phyloP scores from a whole-genome alignment of 2,888 invertebrate species.

The Pammene fasciana region DNA sequence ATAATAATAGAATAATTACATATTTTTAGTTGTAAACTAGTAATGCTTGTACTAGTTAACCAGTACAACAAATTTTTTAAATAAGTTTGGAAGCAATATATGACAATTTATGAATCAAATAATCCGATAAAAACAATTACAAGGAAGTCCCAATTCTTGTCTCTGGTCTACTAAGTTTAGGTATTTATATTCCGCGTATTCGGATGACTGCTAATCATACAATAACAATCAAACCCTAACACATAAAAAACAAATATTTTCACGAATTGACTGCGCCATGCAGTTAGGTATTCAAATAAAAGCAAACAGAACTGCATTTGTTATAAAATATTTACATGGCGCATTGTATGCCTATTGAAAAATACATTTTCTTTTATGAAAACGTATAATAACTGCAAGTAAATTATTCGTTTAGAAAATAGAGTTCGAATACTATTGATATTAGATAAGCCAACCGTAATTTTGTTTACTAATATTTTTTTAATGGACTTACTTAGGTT shows the following conservation, averaged over 20 bases:
- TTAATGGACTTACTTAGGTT: conserved; percentile 24
- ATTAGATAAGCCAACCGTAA: conserved; percentile 21
- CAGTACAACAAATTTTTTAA: too few relatives aligned
- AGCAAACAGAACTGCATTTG: background rate
- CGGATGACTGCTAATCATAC: background rate
- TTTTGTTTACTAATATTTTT: conserved; percentile 10
- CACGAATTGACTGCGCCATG: background rate
- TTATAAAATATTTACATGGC: background rate
- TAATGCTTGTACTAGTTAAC: too few relatives aligned
- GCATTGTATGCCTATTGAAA: background rate
- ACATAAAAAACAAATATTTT: background rate
- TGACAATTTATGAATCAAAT: too few relatives aligned
- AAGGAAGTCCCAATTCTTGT: too few relatives aligned
- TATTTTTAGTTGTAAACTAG: too few relatives aligned
- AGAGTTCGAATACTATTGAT: background rate
- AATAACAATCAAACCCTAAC: background rate
- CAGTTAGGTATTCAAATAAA: background rate
- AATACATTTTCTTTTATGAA: background rate
- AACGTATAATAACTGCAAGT: conserved; percentile 3
- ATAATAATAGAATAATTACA: too few relatives aligned
- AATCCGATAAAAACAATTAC: too few relatives aligned
- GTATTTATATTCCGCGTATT: too few relatives aligned
- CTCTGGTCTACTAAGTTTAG: too few relatives aligned
- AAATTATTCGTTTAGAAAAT: background rate
- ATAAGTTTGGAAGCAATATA: too few relatives aligned